phyloP scores from a whole-genome alignment of 2,113 vertebrate genomes.

The Thomomys bottae region DNA sequence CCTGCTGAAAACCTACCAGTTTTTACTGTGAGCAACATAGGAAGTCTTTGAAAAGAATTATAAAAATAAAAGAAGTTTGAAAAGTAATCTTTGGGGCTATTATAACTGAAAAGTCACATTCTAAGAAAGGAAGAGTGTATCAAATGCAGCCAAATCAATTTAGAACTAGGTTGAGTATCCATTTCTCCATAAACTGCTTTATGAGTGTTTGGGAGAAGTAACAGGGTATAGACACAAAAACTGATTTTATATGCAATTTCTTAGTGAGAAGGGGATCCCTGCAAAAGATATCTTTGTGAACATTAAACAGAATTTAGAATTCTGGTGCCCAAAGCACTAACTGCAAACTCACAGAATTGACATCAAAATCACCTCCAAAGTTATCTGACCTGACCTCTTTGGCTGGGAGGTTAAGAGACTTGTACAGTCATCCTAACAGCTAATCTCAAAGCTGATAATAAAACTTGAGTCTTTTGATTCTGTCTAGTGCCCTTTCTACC shows the following conservation, averaged over 20 bases:
- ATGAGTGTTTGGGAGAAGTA: constrained; percentile 45
- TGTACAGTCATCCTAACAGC: not conserved
- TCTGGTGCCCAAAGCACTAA: not conserved
- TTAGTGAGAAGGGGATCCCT: not conserved
- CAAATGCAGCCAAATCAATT: constrained; percentile 73
- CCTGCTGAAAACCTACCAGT: constrained; percentile 35
- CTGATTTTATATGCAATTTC: constrained; percentile 47
- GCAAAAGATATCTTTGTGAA: not conserved
- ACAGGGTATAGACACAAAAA: constrained; percentile 63
- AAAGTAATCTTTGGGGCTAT: constrained; percentile 71
- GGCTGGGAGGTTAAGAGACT: not conserved
- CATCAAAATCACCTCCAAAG: not conserved
- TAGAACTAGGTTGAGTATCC: constrained; percentile 51
- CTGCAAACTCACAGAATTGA: not conserved
- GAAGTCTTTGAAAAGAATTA: constrained; percentile 71
- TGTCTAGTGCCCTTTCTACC: not conserved
- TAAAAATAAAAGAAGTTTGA: constrained; percentile 67
- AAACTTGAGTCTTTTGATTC: not conserved
- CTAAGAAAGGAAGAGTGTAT: constrained; percentile 68
- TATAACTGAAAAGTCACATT: constrained; percentile 62
- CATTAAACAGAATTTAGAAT: not conserved
- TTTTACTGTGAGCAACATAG: constrained; percentile 38
- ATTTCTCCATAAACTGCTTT: constrained; percentile 68
- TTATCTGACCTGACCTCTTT: not conserved
- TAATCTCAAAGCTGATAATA: not conserved